A percentile compares a stretch with the other conserved stretches of the same genome.
Conservation (phyloP, 1,140 invertebrate species). For the Bactericera cockerelli region DNA sequence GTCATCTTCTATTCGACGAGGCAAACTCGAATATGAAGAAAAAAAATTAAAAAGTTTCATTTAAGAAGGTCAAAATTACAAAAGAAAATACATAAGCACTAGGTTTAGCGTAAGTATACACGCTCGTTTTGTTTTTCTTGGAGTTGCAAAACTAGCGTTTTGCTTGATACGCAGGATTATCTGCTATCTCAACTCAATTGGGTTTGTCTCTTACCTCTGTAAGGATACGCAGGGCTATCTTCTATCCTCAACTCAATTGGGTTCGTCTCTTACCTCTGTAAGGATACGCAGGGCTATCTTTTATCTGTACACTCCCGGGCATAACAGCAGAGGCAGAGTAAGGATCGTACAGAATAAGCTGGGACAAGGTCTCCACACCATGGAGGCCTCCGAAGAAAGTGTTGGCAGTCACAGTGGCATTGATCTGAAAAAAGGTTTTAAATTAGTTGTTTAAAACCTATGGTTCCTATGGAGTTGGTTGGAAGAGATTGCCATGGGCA, state of each 20-base stretch:
- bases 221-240: constrained; percentile 54
- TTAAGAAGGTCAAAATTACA: no score
- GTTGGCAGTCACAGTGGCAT: constrained; percentile 40
- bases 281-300: constrained; percentile 51
- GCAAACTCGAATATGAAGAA: no score
- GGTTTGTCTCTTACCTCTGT: constrained; percentile 48
- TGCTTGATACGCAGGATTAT: constrained; percentile 52
- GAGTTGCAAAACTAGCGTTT: no score
- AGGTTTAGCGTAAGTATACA: no score
- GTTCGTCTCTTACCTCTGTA: constrained; percentile 51
- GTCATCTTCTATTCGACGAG: no score
- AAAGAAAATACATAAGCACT: no score
- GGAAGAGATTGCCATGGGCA: no score
- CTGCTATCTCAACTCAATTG: constrained; percentile 44
- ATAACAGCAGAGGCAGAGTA: constrained; percentile 41
- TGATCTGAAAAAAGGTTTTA: constrained; percentile 30
- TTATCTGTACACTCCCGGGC: constrained; percentile 39
- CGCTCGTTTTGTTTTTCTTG: no score
- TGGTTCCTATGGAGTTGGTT: no score
- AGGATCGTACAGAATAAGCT: constrained; percentile 56
- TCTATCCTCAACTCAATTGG: constrained; percentile 39
- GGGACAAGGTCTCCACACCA: constrained; percentile 58
- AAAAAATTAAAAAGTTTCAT: no score
- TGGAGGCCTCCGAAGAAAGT: constrained; percentile 59
- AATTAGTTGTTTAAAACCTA: constrained; percentile 5